These are phyloP conservation scores for Lordiphosa clarofinis DNA, from an alignment of 1,140 invertebrate genomes.

Conservation along the genomic window DNA sequence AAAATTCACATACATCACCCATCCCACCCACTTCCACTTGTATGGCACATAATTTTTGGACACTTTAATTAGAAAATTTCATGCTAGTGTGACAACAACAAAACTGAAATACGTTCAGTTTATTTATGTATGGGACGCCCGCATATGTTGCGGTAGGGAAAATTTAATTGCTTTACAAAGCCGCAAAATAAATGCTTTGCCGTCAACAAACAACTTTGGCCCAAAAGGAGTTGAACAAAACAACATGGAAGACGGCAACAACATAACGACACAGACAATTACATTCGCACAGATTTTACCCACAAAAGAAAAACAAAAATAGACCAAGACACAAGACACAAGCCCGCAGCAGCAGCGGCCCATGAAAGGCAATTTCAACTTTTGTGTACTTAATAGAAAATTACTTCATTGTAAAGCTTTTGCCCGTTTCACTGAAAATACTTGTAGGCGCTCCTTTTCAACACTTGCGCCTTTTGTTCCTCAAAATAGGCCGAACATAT, in stretches of 20 bases:
- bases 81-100: conserved; percentile 6
- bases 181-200: conserved; percentile 62
- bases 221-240: conserved; percentile 24
- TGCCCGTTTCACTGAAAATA: conserved; percentile 15
- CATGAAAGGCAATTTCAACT: conserved; percentile 67
- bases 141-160: conserved; percentile 55
- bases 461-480: conserved; percentile 52
- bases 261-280: conserved; percentile 24
- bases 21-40: too few relatives aligned
- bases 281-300: conserved; percentile 35
- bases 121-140: conserved; percentile 17
- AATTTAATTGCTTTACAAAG: conserved; percentile 73
- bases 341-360: conserved; percentile 31
- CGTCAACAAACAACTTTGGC: conserved; percentile 20
- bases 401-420: conserved; percentile 57
- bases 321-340: conserved; percentile 3
- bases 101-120: neutral
- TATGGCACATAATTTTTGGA: conserved; percentile 9
- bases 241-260: conserved; percentile 31
- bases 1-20: too few relatives aligned
- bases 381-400: conserved; percentile 71
- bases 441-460: conserved; percentile 51
- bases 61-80: conserved; percentile 16
- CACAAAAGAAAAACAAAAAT: conserved; percentile 15
- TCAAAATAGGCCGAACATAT: conserved; percentile 25